phyloP scores from a whole-genome alignment of 2,888 invertebrate genomes.

The Bellardia pandia region DNA sequence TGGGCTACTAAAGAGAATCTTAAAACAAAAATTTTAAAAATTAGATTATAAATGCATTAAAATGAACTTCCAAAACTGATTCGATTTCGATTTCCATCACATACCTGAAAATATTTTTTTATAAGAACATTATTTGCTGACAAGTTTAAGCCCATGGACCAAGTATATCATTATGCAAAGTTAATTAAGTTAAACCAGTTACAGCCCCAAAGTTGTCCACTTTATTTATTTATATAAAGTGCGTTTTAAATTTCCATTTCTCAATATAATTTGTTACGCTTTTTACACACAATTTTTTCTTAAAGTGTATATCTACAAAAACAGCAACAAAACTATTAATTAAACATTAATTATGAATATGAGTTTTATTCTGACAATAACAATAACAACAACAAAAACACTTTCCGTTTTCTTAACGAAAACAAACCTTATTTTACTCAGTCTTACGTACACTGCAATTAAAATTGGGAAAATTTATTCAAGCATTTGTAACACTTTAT shows the following conservation, averaged over 20 bases:
- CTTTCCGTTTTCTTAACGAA: slow-evolving; percentile 61
- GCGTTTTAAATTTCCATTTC: slow-evolving; percentile 2
- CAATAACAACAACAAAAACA: slow-evolving; percentile 37
- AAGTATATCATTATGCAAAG: too few species aligned
- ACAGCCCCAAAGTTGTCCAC: too few species aligned
- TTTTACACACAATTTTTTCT: slow-evolving; percentile 38
- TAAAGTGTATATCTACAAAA: slow-evolving; percentile 15
- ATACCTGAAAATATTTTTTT: too few species aligned
- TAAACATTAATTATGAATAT: slow-evolving; percentile 33
- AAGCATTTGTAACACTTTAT: slow-evolving; percentile 62
- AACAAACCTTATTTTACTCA: slow-evolving; percentile 7
- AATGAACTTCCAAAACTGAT: too few species aligned
- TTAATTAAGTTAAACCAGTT: too few species aligned
- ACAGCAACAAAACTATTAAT: background rate
- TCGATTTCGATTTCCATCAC: too few species aligned
- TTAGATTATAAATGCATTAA: too few species aligned
- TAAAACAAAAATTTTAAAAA: too few species aligned
- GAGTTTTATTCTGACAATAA: slow-evolving; percentile 34
- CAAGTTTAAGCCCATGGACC: too few species aligned
- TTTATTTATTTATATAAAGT: background rate
- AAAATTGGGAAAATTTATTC: slow-evolving; percentile 7
- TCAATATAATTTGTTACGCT: slow-evolving; percentile 51
- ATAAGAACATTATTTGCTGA: too few species aligned
- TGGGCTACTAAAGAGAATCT: too few species aligned
- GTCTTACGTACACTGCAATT: too few species aligned